Base-by-base conservation (phyloP, 1,140 invertebrate species). In the Drosophila busckii region DNA sequence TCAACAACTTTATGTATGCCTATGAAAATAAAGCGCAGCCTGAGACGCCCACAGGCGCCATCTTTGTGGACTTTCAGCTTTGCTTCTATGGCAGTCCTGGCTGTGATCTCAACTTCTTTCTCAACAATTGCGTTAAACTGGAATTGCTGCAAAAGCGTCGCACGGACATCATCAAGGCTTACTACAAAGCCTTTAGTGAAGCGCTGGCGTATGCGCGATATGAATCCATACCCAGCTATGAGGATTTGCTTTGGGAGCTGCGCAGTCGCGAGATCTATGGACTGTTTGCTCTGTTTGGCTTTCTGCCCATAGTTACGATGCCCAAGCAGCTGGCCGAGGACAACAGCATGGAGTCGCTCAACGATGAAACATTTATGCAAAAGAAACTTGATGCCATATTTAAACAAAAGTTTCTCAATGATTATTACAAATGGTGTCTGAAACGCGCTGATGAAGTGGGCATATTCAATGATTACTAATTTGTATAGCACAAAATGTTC, bases 1-100 rank as follows among this genome's bases (percentile, higher is more conserved):
- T 90, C 1, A 92, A 92, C 54, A 93, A 93, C 60, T 91, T 93
- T 83, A 80, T 93, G 61, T 92, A 92, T 65, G 88, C 88, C 26
- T 92, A 92, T 59, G 84, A 83, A 46, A 73, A 90, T 38, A 52
- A 87, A 0, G 32, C 84, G 0, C 26, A 78, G 26, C 68, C 76
- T 1, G 83, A 84, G 0, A 86, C 89, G 38, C 88, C 89, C 0
- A 84, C 88, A 3, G 83, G 88, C 6, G 88, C 90, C 2, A 90
- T 90, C 69, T 91, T 92, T 32, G 90, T 87, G 9, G 85, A 87
- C 29, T 87, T 85, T 16, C 85, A 87, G 22, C 17, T 86, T 0
- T 66, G 68, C 15, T 87, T 83, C 25, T 86, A 60, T 8, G 85
- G 83, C 13, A 87, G 85, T 42, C 83, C 83, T 0, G 85, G 32